Conservation (phyloP, 2,797 vertebrate species). For the Lagorchestes hirsutus region DNA sequence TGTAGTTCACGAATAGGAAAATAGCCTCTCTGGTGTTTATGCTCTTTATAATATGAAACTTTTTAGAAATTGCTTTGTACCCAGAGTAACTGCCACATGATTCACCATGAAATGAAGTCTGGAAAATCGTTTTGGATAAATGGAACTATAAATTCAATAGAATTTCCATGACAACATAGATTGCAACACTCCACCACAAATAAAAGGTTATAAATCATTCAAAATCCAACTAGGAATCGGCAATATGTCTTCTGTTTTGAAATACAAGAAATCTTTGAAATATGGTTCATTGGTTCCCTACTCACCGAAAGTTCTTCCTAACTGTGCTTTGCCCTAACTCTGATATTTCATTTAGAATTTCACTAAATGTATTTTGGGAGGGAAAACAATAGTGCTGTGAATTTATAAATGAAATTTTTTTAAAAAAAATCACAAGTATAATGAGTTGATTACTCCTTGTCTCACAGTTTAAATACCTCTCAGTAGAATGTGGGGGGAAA, state of each 20-base stretch:
- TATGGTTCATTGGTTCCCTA: constrained; percentile 78
- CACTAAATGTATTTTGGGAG: constrained; percentile 3
- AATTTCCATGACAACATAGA: constrained; percentile 92
- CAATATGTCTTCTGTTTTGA: constrained; percentile 84
- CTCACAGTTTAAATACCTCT: not conserved
- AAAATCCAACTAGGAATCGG: constrained; percentile 86
- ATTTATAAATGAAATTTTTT: constrained; percentile 55
- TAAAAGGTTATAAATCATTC: constrained; percentile 90
- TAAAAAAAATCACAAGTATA: constrained; percentile 45
- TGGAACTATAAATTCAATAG: constrained; percentile 91
- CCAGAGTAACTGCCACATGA: constrained; percentile 88
- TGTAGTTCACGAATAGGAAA: constrained; percentile 86
- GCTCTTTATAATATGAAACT: constrained; percentile 86
- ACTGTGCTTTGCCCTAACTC: constrained; percentile 62
- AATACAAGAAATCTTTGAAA: constrained; percentile 82
- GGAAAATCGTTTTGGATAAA: constrained; percentile 92
- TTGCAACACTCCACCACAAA: constrained; percentile 86
- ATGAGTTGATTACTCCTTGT: not conserved
- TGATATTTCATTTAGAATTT: constrained; percentile 38
- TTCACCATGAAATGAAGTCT: constrained; percentile 92
- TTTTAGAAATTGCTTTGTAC: constrained; percentile 89
- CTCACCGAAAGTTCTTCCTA: constrained; percentile 74
- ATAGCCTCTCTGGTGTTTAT: constrained; percentile 84
- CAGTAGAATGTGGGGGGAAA: not conserved
- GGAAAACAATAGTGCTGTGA: not conserved